Percentiles rank a stretch among this genome's conserved stretches.
These are phyloP conservation scores for Synergus japonicus DNA, from an alignment of 2,888 invertebrate species.

Conservation along the genomic window DNA sequence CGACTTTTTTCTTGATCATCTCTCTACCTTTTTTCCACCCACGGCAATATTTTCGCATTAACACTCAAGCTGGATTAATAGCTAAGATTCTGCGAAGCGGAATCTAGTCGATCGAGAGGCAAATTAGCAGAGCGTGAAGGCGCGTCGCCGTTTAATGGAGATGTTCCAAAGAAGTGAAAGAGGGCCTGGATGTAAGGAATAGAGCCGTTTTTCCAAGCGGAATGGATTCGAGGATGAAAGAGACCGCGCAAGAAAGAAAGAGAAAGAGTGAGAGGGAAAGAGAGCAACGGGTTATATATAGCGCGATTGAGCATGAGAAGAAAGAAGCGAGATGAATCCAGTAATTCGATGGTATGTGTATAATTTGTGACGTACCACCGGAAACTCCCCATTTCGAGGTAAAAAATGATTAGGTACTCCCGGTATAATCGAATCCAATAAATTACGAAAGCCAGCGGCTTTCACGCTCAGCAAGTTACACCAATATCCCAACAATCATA, in stretches of 20 bases:
- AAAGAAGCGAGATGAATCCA: conserved; percentile 34
- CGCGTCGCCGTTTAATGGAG: conserved; percentile 25
- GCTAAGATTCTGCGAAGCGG: conserved; percentile 16
- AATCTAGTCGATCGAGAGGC: conserved; percentile 24
- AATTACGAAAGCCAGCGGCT: conserved; percentile 28
- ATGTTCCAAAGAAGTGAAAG: conserved; percentile 24
- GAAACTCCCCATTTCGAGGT: conserved; percentile 26
- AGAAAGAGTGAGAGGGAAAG: background rate
- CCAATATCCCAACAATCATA: conserved; percentile 10
- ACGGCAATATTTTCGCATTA: conserved; percentile 1
- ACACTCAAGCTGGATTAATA: conserved; percentile 6
- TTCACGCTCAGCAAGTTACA: background rate
- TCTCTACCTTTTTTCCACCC: background rate
- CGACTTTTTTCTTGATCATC: background rate
- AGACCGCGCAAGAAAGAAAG: background rate
- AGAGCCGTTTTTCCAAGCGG: conserved; percentile 36
- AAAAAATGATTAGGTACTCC: conserved; percentile 26
- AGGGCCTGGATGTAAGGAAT: conserved; percentile 17
- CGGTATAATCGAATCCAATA: conserved; percentile 31
- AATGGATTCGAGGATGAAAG: conserved; percentile 36
- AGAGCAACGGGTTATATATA: background rate
- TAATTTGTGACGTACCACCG: conserved; percentile 36
- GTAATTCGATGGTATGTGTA: conserved; percentile 35
- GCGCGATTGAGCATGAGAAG: conserved; percentile 8
- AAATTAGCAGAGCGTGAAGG: conserved; percentile 37